phyloP scores from a whole-genome alignment of 2,797 vertebrate species.

The Zalophus californianus region DNA sequence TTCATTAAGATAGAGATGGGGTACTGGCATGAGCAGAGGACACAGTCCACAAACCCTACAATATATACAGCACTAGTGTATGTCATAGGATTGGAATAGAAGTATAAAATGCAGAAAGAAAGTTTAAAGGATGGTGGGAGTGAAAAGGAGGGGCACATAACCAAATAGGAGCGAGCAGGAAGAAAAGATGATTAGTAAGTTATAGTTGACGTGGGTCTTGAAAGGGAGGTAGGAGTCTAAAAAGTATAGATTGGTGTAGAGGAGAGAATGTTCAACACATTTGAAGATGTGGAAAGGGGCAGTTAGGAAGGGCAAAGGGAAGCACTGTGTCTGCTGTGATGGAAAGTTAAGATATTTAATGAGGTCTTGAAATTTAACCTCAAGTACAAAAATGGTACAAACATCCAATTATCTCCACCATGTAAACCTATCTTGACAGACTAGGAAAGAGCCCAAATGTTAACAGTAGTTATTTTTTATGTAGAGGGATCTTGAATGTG shows the following conservation, averaged over 20 bases:
- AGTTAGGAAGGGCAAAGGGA: background rate
- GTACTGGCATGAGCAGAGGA: background rate
- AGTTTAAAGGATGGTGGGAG: conserved; percentile 26
- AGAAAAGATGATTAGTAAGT: conserved; percentile 13
- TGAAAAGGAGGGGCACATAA: conserved; percentile 30
- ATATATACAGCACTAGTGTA: background rate
- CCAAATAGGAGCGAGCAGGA: background rate
- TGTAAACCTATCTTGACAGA: background rate
- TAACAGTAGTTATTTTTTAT: conserved; percentile 48
- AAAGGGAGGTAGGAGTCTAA: conserved; percentile 4
- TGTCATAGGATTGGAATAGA: conserved; percentile 5
- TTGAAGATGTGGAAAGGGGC: background rate
- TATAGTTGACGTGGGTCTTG: background rate
- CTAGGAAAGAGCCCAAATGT: background rate
- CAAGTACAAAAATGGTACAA: background rate
- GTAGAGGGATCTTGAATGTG: conserved; percentile 29
- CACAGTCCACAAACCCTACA: background rate
- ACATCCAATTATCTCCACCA: background rate
- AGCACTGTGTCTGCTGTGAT: background rate
- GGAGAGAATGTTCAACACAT: background rate
- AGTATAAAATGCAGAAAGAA: background rate
- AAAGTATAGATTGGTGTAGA: background rate
- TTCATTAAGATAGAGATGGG: background rate
- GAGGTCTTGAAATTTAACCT: conserved; percentile 49
- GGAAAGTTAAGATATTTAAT: conserved; percentile 22